These are phyloP conservation scores for Chaetogeoica ovagalla DNA, from an alignment of 2,888 invertebrate genomes.

Conservation along the genomic window DNA sequence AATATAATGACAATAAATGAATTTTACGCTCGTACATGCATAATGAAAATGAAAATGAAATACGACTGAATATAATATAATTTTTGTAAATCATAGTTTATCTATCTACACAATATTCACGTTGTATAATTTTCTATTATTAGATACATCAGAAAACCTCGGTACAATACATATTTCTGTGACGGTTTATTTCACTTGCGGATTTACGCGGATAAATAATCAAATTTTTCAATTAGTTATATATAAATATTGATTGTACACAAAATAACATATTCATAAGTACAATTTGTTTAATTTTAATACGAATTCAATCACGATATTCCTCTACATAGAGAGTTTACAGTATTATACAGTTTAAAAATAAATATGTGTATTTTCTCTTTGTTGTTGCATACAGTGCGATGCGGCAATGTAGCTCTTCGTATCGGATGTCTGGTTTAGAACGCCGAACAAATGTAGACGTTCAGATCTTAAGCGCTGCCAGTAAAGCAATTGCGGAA, in stretches of 20 bases:
- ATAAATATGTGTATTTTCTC: not conserved
- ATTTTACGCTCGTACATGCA: too few relatives aligned
- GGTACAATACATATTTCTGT: too few relatives aligned
- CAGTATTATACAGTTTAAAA: not conserved
- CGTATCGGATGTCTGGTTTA: slow-evolving; percentile 48
- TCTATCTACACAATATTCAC: too few relatives aligned
- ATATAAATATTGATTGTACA: not conserved
- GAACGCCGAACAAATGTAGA: slow-evolving; percentile 49
- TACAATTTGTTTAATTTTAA: not conserved
- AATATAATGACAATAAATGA: too few relatives aligned
- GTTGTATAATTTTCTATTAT: too few relatives aligned
- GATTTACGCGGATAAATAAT: too few relatives aligned
- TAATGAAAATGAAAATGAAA: too few relatives aligned
- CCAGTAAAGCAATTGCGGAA: slow-evolving; percentile 60
- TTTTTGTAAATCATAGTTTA: too few relatives aligned
- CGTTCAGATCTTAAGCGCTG: slow-evolving; percentile 42
- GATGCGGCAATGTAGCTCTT: slow-evolving; percentile 52
- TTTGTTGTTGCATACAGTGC: slow-evolving; percentile 9
- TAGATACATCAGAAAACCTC: too few relatives aligned
- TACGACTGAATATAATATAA: too few relatives aligned
- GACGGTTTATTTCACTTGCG: too few relatives aligned
- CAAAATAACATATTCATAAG: not conserved
- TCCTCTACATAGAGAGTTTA: not conserved
- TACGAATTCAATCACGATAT: not conserved
- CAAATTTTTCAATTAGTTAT: not conserved